Base-by-base conservation (phyloP, 1,140 invertebrate species). In the Leptoteleia sp. region DNA sequence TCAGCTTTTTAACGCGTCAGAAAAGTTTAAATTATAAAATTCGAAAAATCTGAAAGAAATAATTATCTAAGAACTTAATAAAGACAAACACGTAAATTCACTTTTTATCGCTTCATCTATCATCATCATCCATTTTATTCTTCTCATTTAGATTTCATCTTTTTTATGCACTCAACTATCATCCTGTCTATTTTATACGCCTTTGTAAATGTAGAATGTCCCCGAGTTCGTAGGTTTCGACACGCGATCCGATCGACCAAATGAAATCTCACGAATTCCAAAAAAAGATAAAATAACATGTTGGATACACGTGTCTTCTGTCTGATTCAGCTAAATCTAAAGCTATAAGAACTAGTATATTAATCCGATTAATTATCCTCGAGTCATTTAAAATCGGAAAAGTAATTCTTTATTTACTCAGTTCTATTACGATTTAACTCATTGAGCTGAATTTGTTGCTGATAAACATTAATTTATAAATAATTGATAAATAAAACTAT, bases 251-350 rank as follows among this genome's bases (percentile, higher is more conserved):
- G 79, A 81, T 81, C 70, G 68, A 40, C 75, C 59, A 76, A 77
- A 82, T 80, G 72, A 83, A 80, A 83, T 84, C 78, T 76, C 72
- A 76, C 73, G 78, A 84, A 84, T 82, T 78, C 78, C 70, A 81
- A 84, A 83, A 84, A 82, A 83, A 84, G 71, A 50, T 61, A 75
- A 67, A 76, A 64, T 54, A 80, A 71, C 71, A 76, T 78, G 76
- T 79, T 76, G 59, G 68, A 68, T 80, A 84, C 83, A 84, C 80
- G 83, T 82, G 83, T 84, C 81, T 65, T 81, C 71, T 75, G 71
- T 75, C 71, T 59, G 76, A 77, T 80, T 81, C 65, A 68, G 62
- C 79, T 72, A 79, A 83, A 83, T 79, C 75, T 75, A 81, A 83
- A 80, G 79, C 79, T 76, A 79, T 79, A 71, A 79, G 62, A 75